Conservation (phyloP, 2,113 vertebrate genomes). For the Strix aluco region DNA sequence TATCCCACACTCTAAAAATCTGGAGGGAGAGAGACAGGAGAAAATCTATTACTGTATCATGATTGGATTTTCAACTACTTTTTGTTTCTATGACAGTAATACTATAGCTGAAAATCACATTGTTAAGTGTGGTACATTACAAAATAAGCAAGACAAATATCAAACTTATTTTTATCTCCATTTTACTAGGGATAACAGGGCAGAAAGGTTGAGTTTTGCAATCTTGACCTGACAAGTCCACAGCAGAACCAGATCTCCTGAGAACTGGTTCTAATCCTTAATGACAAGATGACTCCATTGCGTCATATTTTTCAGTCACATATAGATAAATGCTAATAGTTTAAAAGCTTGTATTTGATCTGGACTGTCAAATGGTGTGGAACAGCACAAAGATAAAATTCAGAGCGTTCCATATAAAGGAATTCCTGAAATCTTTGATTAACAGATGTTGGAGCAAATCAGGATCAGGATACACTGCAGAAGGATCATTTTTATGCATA, state of each 20-base stretch:
- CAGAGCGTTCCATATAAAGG: background rate
- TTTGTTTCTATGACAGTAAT: background rate
- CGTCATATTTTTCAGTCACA: background rate
- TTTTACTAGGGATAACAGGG: background rate
- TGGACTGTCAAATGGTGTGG: background rate
- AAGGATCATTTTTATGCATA: background rate
- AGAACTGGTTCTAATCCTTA: background rate
- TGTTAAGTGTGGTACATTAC: background rate
- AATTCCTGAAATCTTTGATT: background rate
- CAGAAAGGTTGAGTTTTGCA: background rate
- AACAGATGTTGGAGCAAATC: background rate
- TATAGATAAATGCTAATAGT: background rate
- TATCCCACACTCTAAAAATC: conserved; percentile 76
- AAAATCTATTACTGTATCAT: background rate
- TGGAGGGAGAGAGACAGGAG: background rate
- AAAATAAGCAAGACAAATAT: background rate
- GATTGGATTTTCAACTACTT: background rate
- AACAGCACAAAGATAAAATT: background rate
- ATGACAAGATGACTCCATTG: background rate
- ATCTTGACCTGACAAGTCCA: background rate
- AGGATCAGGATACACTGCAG: background rate
- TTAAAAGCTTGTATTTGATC: background rate
- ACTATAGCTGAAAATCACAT: background rate
- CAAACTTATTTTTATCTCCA: background rate
- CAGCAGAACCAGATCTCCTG: background rate